These are phyloP conservation scores for Luffia ferchaultella DNA, from an alignment of 2,888 invertebrate genomes.

Conservation along the genomic window DNA sequence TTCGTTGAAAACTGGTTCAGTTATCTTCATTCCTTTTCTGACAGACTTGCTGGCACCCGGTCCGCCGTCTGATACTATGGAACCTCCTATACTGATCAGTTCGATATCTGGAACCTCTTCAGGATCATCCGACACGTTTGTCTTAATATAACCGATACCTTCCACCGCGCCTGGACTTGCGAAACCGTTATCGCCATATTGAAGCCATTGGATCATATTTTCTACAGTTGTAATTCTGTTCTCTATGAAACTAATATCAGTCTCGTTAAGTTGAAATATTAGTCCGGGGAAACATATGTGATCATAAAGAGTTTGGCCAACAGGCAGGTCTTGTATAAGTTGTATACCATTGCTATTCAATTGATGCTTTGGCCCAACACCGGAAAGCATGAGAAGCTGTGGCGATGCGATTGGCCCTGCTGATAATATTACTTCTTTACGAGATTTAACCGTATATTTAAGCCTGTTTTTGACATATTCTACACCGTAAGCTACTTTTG, in stretches of 20 bases:
- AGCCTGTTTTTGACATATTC: constrained; percentile 65
- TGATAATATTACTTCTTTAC: constrained; percentile 84
- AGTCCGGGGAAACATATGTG: constrained; percentile 64
- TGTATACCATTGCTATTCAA: constrained; percentile 62
- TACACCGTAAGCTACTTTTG: constrained; percentile 73
- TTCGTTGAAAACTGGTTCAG: constrained; percentile 58
- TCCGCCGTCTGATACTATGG: constrained; percentile 68
- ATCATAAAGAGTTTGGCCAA: constrained; percentile 72
- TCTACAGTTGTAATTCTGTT: constrained; percentile 20
- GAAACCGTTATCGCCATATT: constrained; percentile 46
- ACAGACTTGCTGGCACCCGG: constrained; percentile 41
- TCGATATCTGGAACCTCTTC: constrained; percentile 73
- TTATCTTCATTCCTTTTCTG: constrained; percentile 62
- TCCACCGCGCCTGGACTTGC: constrained; percentile 72
- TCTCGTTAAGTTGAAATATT: constrained; percentile 42
- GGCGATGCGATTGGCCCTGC: constrained; percentile 91
- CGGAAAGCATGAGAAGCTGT: constrained; percentile 89
- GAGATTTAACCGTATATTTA: constrained; percentile 60
- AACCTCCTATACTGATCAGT: constrained; percentile 69
- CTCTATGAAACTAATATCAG: constrained; percentile 39
- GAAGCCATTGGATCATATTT: constrained; percentile 32
- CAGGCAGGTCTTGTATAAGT: constrained; percentile 69
- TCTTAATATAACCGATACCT: constrained; percentile 71
- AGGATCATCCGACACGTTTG: constrained; percentile 61
- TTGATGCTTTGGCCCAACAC: constrained; percentile 67